Evolutionary conservation across 2,113 vertebrate species (phyloP), one percentile per base, ranked within the genome.

Genomic region (Orycteropus afer): DNA sequence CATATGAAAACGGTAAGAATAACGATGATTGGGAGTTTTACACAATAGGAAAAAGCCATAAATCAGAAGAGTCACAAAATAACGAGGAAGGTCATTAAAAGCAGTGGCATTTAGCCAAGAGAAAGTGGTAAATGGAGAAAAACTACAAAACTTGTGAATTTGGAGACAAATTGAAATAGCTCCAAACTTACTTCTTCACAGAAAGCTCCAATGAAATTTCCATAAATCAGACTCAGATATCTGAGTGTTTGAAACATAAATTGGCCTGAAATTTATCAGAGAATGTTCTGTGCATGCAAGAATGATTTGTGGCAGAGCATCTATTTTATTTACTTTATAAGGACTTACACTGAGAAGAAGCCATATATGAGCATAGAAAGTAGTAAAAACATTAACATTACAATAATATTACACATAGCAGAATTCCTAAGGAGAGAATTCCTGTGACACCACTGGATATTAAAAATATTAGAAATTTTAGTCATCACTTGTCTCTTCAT

Each of bases 1-100:
- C 25, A 17, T 63, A 13, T 79, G 29, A 96, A 93, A 95, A 55
- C 2, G 93, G 96, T 96, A 95, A 96, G 88, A 79, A 20, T 65
- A 9, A 45, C 10, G 6, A 18, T 61, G 17, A 47, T 76, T 84
- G 77, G 25, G 93, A 20, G 0, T 40, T 85, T 86, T 86, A 59
- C 57, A 59, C 10, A 73, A 45, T 71, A 77, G 18, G 51, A 53
- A 67, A 95, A 73, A 76, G 53, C 22, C 14, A 2, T 37, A 78
- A 63, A 17, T 92, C 73, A 92, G 53, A 79, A 96, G 81, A 92
- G 49, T 32, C 7, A 63, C 59, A 77, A 67, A 89, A 40, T 71
- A 69, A 45, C 32, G 32, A 57, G 71, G 45, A 53, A 14, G 65
- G 3, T 92, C 10, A 49, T 79, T 86, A 80, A 73, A 47, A 20